Conservation (phyloP, 1,140 invertebrate species). For the Cydia amplana region DNA sequence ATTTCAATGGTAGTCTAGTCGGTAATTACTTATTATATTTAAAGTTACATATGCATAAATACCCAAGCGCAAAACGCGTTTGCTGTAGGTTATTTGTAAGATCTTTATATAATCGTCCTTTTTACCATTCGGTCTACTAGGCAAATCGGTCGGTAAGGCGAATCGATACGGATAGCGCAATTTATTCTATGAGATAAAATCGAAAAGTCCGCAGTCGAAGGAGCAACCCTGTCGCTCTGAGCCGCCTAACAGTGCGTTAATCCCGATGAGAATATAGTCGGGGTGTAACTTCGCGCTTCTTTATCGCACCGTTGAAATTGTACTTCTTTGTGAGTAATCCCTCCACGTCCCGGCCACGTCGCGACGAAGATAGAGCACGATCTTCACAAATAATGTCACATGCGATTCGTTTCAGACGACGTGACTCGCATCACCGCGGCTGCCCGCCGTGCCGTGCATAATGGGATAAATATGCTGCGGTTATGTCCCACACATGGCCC, state of each 20-base stretch:
- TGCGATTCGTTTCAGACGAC: conserved; percentile 78
- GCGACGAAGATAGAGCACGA: conserved; percentile 79
- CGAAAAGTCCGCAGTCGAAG: conserved; percentile 27
- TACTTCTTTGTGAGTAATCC: conserved; percentile 79
- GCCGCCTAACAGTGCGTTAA: conserved; percentile 66
- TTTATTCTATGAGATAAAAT: conserved; percentile 31
- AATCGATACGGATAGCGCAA: conserved; percentile 14
- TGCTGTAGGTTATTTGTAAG: not conserved
- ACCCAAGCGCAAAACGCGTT: not conserved
- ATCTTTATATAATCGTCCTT: not conserved
- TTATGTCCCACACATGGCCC: conserved; percentile 75
- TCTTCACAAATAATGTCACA: conserved; percentile 80
- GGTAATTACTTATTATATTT: not conserved
- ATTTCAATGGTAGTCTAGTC: too few relatives aligned
- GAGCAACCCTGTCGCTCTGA: conserved; percentile 41
- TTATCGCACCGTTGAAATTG: conserved; percentile 78
- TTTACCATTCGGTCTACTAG: not conserved
- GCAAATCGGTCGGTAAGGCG: conserved; percentile 21
- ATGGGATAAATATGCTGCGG: conserved; percentile 78
- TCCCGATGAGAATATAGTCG: conserved; percentile 65
- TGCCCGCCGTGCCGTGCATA: conserved; percentile 72
- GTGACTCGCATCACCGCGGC: conserved; percentile 75
- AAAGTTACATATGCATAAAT: not conserved
- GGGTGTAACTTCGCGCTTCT: conserved; percentile 71
- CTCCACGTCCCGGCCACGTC: conserved; percentile 74